These are phyloP conservation scores for Atrina japonica DNA, from an alignment of 2,888 invertebrate species.

Conservation along the genomic window DNA sequence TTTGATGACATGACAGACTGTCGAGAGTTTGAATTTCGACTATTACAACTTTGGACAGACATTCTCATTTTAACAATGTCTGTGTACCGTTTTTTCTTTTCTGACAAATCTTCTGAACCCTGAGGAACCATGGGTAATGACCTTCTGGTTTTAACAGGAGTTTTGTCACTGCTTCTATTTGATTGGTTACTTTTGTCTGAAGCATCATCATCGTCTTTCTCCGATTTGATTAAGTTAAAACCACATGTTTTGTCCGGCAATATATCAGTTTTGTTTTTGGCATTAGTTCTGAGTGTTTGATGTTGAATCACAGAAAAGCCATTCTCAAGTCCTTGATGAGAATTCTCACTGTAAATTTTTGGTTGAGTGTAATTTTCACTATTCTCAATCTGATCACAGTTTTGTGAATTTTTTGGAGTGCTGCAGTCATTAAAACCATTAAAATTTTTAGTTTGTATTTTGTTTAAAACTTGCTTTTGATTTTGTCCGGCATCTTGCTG, in stretches of 20 bases:
- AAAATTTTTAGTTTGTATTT: background rate
- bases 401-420: background rate
- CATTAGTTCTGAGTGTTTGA: conserved; percentile 1
- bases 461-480: background rate
- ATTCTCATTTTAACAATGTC: conserved; percentile 66
- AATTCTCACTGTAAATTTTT: conserved; percentile 5
- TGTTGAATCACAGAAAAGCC: background rate
- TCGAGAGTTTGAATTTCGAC: conserved; percentile 50
- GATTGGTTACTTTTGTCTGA: conserved; percentile 25
- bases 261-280: conserved; percentile 3
- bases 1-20: conserved; percentile 36
- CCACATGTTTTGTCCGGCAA: conserved; percentile 16
- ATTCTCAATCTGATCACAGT: background rate
- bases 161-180: conserved; percentile 15
- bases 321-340: conserved; percentile 3
- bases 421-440: background rate
- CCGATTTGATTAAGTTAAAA: conserved; percentile 10
- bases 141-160: conserved; percentile 53
- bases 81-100: conserved; percentile 66
- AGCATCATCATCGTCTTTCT: conserved; percentile 19
- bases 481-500: background rate
- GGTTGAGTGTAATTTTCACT: conserved; percentile 12
- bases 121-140: conserved; percentile 64
- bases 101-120: conserved; percentile 52
- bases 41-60: conserved; percentile 54